A percentile compares a stretch with the other conserved stretches of the same genome.
These are phyloP conservation scores for Galerucella nymphaeae DNA, from an alignment of 2,888 invertebrate species.

Conservation along the genomic window DNA sequence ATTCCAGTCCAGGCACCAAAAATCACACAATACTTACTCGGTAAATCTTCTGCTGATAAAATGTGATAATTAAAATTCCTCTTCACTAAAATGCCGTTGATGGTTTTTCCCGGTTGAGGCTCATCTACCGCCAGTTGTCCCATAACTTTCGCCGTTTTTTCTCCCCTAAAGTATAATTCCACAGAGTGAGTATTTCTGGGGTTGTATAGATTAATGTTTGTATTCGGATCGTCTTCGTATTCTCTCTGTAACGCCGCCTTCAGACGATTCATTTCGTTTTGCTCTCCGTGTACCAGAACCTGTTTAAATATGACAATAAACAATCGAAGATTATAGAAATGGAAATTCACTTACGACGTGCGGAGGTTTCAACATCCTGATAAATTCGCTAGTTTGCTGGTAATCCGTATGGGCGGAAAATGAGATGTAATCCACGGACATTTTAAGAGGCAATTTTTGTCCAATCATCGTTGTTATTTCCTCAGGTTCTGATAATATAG, in stretches of 20 bases:
- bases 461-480: conserved; percentile 96
- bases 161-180: conserved; percentile 93
- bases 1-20: too few species aligned
- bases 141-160: conserved; percentile 99
- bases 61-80: conserved; percentile 98
- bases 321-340: background rate
- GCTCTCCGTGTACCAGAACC: conserved; percentile 97
- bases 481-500: conserved; percentile 96
- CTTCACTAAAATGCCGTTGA: conserved; percentile 95
- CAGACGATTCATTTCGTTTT: conserved; percentile 97
- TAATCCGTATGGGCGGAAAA: conserved; percentile 99
- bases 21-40: conserved; percentile 71
- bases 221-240: conserved; percentile 86
- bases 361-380: conserved; percentile 91
- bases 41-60: conserved; percentile 88
- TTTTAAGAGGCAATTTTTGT: conserved; percentile 94
- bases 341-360: conserved; percentile 77
- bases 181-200: conserved; percentile 94
- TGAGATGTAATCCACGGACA: conserved; percentile 99
- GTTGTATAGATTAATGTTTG: conserved; percentile 91
- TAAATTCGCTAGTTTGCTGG: conserved; percentile 97
- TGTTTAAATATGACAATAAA: background rate
- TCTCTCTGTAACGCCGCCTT: conserved; percentile 95
- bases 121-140: conserved; percentile 88
- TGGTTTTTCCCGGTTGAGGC: conserved; percentile 79